Conservation (phyloP, 64 coral and sea anemone species). For the Acropora tenuis region DNA sequence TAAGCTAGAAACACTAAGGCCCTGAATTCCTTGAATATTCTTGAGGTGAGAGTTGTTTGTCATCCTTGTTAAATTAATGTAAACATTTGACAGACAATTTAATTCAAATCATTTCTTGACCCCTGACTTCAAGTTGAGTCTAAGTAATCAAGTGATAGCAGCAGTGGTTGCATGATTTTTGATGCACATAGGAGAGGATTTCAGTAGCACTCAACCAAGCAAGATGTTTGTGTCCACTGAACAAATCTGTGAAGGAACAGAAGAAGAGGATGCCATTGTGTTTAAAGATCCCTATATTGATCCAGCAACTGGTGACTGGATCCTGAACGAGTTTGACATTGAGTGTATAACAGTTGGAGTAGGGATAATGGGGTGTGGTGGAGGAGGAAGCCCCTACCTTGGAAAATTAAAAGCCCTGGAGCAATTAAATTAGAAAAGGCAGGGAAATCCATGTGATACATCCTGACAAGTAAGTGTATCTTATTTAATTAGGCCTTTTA, state of each 20-base stretch:
- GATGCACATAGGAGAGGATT: neutral
- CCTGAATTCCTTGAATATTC: too few species aligned
- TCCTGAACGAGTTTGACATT: slow-evolving; percentile 84
- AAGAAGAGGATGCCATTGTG: neutral
- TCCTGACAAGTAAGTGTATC: slow-evolving; percentile 64
- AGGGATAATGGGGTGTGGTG: slow-evolving; percentile 95
- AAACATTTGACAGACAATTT: too few species aligned
- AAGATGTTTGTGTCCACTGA: neutral
- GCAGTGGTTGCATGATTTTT: neutral
- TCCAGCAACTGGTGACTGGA: slow-evolving; percentile 64
- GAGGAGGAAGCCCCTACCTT: slow-evolving; percentile 80
- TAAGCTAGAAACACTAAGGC: too few species aligned
- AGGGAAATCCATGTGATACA: slow-evolving; percentile 88
- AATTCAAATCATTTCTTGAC: too few species aligned
- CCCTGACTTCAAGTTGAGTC: neutral
- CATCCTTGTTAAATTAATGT: too few species aligned
- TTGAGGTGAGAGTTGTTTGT: too few species aligned
- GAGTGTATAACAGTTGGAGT: slow-evolving; percentile 87
- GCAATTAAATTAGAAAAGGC: slow-evolving; percentile 1
- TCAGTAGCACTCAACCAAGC: neutral
- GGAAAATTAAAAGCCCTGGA: slow-evolving; percentile 63
- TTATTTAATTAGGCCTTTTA: neutral
- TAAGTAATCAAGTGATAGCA: neutral
- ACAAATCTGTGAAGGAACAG: neutral
- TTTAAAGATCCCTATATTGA: slow-evolving; percentile 75